phyloP scores from a whole-genome alignment of 2,113 vertebrate species.

The Dolichotis patagonum region DNA sequence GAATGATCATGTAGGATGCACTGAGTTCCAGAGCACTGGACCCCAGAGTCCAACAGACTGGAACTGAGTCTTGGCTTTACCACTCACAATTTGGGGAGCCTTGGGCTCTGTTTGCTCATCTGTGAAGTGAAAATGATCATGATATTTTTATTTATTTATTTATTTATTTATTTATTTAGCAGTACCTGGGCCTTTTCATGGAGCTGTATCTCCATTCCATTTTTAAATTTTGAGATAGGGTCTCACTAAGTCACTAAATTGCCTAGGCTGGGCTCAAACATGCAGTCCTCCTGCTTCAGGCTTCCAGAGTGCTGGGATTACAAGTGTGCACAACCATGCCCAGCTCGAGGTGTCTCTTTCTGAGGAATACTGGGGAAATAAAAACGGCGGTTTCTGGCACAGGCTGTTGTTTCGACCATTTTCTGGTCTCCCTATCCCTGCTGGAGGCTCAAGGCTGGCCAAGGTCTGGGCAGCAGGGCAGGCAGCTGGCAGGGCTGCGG shows the following conservation, averaged over 20 bases:
- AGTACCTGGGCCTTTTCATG: neutral
- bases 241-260: neutral
- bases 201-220: neutral
- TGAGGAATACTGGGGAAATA: neutral
- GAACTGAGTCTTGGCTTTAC: neutral
- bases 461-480: neutral
- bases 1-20: neutral
- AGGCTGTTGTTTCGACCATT: neutral
- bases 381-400: neutral
- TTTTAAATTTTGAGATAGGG: neutral
- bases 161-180: neutral
- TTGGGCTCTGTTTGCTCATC: neutral
- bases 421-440: neutral
- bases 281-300: neutral
- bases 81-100: neutral
- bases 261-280: neutral
- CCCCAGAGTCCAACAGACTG: neutral
- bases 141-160: neutral
- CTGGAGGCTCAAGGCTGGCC: slow-evolving; percentile 85
- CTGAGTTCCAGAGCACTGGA: neutral
- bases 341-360: neutral
- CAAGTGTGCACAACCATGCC: neutral
- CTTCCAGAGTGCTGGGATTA: neutral
- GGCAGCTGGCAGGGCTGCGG: slow-evolving; percentile 78
- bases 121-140: neutral